Percentiles rank a stretch among this genome's conserved stretches.
phyloP scores from a whole-genome alignment of 2,797 vertebrate genomes.

The Rhinatrema bivittatum region DNA sequence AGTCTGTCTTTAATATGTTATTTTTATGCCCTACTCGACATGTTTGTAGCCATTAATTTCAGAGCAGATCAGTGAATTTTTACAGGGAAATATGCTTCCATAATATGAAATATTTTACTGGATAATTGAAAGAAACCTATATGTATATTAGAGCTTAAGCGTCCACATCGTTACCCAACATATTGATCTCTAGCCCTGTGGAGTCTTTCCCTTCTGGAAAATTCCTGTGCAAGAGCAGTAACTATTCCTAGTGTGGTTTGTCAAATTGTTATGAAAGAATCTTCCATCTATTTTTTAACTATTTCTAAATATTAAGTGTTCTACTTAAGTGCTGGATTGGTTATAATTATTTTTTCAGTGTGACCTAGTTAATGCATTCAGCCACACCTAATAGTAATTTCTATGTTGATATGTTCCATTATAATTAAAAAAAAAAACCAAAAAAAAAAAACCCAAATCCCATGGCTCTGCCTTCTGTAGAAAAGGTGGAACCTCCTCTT shows the following conservation, averaged over 20 bases:
- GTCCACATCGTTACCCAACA: slow-evolving; percentile 50
- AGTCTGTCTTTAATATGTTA: slow-evolving; percentile 47
- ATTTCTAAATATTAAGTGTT: slow-evolving; percentile 48
- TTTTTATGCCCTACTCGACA: slow-evolving; percentile 59
- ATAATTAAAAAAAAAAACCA: slow-evolving; percentile 39
- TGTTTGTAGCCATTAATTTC: slow-evolving; percentile 45
- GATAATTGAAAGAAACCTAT: slow-evolving; percentile 46
- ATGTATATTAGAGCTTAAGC: slow-evolving; percentile 56
- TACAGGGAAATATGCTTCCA: slow-evolving; percentile 60
- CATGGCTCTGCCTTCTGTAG: slow-evolving; percentile 51
- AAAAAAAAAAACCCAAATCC: too few species aligned
- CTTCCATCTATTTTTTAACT: slow-evolving; percentile 52
- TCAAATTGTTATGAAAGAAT: slow-evolving; percentile 43
- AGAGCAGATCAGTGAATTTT: slow-evolving; percentile 51
- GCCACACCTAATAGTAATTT: slow-evolving; percentile 50
- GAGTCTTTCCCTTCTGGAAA: slow-evolving; percentile 42
- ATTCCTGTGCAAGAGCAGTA: slow-evolving; percentile 49
- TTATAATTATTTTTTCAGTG: slow-evolving; percentile 62
- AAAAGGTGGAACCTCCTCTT: slow-evolving; percentile 58
- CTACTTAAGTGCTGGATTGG: slow-evolving; percentile 50
- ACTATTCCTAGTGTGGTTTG: slow-evolving; percentile 45
- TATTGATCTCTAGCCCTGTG: slow-evolving; percentile 47
- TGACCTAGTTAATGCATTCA: slow-evolving; percentile 47
- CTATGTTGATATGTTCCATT: slow-evolving; percentile 43
- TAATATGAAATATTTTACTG: slow-evolving; percentile 53